Percentiles rank a stretch among this genome's conserved stretches.
Conservation (phyloP, 2,113 vertebrate species). For the Sceloporus undulatus region DNA sequence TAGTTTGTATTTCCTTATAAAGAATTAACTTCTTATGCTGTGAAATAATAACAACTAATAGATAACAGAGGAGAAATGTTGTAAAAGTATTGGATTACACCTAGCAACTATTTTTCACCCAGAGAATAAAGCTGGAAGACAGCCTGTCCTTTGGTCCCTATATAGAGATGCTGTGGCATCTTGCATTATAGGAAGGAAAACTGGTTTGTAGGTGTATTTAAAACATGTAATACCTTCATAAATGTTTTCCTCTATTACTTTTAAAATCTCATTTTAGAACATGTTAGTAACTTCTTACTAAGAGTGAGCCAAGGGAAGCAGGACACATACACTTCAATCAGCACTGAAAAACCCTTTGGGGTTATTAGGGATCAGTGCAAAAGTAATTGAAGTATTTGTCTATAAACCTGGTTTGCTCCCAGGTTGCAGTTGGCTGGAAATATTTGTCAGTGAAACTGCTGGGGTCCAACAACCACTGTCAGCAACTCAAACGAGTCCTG, state of each 20-base stretch:
- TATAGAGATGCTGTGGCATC: too few species aligned
- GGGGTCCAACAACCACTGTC: too few species aligned
- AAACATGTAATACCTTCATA: too few species aligned
- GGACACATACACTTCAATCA: background rate
- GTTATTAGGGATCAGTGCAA: background rate
- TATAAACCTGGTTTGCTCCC: background rate
- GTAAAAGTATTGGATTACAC: background rate
- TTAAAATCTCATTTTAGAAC: background rate
- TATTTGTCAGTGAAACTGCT: too few species aligned
- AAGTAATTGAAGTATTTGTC: too few species aligned
- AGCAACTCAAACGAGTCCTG: too few species aligned
- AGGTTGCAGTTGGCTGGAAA: background rate
- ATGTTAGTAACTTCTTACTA: background rate
- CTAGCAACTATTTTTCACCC: background rate
- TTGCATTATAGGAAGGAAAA: too few species aligned
- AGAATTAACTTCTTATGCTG: background rate
- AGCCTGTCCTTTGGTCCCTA: too few species aligned
- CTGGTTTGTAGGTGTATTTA: too few species aligned
- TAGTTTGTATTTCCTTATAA: constrained; percentile 1
- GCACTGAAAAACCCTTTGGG: background rate
- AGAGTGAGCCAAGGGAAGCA: background rate
- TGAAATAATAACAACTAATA: background rate
- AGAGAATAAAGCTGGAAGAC: background rate
- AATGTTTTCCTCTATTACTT: background rate
- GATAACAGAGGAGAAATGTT: background rate